These are phyloP conservation scores for Desoria tigrina DNA, from an alignment of 2,888 invertebrate genomes.

Conservation along the genomic window DNA sequence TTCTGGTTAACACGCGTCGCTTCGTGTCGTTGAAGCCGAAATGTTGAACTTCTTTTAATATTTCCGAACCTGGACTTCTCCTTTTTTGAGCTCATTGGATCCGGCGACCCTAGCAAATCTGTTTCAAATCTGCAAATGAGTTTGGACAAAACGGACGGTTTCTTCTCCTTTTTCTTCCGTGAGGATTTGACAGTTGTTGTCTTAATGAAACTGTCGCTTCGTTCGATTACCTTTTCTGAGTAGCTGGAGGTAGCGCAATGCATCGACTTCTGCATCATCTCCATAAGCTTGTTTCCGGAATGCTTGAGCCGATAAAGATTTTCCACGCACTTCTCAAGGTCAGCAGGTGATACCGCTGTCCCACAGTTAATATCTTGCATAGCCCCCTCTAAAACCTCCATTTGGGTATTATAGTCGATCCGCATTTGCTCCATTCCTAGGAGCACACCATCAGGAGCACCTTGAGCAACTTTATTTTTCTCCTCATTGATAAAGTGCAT, in stretches of 20 bases:
- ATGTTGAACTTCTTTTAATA: too few relatives aligned
- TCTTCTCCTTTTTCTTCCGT: not conserved
- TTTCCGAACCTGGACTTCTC: too few relatives aligned
- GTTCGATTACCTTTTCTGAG: constrained; percentile 1
- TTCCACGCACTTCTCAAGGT: not conserved
- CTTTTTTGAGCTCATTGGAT: too few relatives aligned
- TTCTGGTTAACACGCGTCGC: too few relatives aligned
- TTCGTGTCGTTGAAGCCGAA: too few relatives aligned
- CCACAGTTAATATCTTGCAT: not conserved
- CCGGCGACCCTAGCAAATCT: too few relatives aligned
- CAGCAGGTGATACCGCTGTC: not conserved
- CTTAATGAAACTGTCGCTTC: not conserved
- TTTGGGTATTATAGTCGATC: not conserved
- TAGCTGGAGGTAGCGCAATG: not conserved
- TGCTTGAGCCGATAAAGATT: constrained; percentile 10
- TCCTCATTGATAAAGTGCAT: not conserved
- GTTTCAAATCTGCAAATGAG: too few relatives aligned
- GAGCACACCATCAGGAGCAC: not conserved
- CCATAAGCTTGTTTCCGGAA: not conserved
- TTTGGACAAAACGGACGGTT: too few relatives aligned
- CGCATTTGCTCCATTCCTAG: constrained; percentile 8
- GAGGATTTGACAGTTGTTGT: not conserved
- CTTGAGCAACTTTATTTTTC: not conserved
- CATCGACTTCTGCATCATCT: constrained; percentile 3
- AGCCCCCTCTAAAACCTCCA: constrained; percentile 1